Conservation (phyloP, 2,888 invertebrate genomes). For the Caenorhabditis sp. region DNA sequence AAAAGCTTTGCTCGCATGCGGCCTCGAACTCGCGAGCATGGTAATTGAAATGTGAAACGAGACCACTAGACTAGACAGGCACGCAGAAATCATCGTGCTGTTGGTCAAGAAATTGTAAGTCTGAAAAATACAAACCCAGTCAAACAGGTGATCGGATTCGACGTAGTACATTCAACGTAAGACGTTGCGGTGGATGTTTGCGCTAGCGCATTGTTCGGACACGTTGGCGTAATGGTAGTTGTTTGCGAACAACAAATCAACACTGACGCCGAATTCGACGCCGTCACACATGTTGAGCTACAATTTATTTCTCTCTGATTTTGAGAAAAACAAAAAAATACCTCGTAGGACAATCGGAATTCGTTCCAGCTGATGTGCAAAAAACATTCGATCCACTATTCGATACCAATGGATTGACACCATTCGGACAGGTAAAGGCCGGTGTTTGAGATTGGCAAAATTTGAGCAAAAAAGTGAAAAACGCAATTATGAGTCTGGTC, state of each 20-base stretch:
- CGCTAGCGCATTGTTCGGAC: conserved; percentile 57
- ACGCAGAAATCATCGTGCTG: too few species aligned
- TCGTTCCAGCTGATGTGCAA: conserved; percentile 41
- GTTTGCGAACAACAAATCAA: conserved; percentile 57
- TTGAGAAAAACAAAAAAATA: conserved; percentile 2
- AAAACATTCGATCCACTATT: conserved; percentile 48
- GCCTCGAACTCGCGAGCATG: too few species aligned
- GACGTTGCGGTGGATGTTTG: conserved; percentile 51
- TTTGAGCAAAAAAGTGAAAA: not conserved
- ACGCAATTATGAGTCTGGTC: not conserved
- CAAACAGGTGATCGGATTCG: conserved; percentile 40
- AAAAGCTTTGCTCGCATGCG: not conserved
- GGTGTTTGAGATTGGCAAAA: conserved; percentile 14
- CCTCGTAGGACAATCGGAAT: conserved; percentile 50
- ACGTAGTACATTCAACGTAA: conserved; percentile 55
- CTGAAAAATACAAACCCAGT: conserved; percentile 39
- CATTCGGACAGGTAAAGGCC: conserved; percentile 35
- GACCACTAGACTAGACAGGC: too few species aligned
- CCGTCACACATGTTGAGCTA: conserved; percentile 48
- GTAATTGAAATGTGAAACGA: too few species aligned
- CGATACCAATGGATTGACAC: conserved; percentile 34
- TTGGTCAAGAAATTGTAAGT: too few species aligned
- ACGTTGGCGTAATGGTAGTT: conserved; percentile 49
- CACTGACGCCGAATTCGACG: conserved; percentile 47
- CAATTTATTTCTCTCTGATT: too few species aligned